These are phyloP conservation scores for Sminthopsis crassicaudata DNA, from an alignment of 2,113 vertebrate genomes.

Conservation along the genomic window DNA sequence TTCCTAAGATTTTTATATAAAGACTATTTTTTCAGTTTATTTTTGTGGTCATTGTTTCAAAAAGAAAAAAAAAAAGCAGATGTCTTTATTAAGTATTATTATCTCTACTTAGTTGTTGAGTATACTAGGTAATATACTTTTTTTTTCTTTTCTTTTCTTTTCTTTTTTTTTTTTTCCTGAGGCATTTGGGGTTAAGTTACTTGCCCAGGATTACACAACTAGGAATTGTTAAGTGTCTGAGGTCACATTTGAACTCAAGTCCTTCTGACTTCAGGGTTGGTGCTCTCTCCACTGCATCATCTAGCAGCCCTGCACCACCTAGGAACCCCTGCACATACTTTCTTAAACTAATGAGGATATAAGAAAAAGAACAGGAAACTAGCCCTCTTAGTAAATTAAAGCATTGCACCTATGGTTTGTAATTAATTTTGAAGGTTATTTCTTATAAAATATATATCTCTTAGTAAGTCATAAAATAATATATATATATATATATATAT, in stretches of 20 bases:
- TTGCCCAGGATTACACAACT: no score
- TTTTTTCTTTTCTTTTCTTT: no score
- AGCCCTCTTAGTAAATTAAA: background rate
- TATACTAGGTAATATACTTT: background rate
- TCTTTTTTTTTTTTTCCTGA: no score
- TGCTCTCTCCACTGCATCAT: no score
- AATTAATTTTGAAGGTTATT: background rate
- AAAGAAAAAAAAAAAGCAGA: conserved; percentile 2
- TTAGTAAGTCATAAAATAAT: background rate
- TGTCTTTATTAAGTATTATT: conserved; percentile 12
- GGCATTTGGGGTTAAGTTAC: no score
- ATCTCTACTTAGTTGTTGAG: background rate
- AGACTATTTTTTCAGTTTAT: conserved; percentile 11
- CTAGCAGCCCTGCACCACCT: no score
- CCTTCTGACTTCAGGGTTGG: no score
- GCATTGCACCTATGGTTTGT: background rate
- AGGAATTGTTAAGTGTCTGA: no score
- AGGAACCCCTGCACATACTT: background rate
- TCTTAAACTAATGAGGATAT: background rate
- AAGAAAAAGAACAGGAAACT: background rate
- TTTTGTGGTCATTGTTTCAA: conserved; percentile 13
- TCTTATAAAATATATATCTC: background rate
- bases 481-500: background rate
- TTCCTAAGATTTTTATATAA: background rate
- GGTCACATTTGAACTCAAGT: no score